A percentile compares a stretch with the other conserved stretches of the same genome.
These are phyloP conservation scores for Zaprionus taronus DNA, from an alignment of 1,140 invertebrate genomes.

Conservation along the genomic window DNA sequence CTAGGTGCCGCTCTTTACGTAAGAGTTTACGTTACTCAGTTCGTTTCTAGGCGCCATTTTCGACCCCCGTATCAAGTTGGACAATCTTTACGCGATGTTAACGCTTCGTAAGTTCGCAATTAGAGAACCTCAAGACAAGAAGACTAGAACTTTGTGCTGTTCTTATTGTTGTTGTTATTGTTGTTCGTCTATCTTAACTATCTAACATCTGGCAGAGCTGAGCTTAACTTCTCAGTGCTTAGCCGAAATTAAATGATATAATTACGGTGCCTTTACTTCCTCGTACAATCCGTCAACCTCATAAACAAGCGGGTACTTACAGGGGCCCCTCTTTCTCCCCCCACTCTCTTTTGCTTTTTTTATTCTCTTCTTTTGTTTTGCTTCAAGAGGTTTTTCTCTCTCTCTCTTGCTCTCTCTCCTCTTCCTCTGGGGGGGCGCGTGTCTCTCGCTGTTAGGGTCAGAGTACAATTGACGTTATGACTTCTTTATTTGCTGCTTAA, in stretches of 20 bases:
- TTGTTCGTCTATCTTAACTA: not conserved
- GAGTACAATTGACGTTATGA: constrained; percentile 25
- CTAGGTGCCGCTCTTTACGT: constrained; percentile 22
- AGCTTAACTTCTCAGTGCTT: constrained; percentile 45
- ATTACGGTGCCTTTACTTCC: constrained; percentile 58
- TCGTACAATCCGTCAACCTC: constrained; percentile 18
- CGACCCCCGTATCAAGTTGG: constrained; percentile 53
- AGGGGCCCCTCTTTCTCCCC: not conserved
- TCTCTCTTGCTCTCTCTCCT: constrained; percentile 40
- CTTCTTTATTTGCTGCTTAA: constrained; percentile 24
- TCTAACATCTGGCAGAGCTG: constrained; percentile 19
- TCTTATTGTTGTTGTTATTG: no score
- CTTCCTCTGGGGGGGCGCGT: constrained; percentile 29
- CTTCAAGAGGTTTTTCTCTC: constrained; percentile 64
- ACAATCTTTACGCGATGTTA: constrained; percentile 75
- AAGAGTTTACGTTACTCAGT: constrained; percentile 26
- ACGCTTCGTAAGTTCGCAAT: constrained; percentile 73
- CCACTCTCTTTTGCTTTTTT: not conserved
- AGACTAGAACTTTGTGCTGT: not conserved
- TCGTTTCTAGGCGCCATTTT: constrained; percentile 30
- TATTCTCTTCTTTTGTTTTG: constrained; percentile 46
- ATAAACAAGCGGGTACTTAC: constrained; percentile 24
- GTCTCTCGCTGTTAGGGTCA: constrained; percentile 34
- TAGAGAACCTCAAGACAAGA: constrained; percentile 28
- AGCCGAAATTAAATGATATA: constrained; percentile 74